These are phyloP conservation scores for Marmota flaviventris DNA, from an alignment of 2,113 vertebrate species.

Conservation along the genomic window DNA sequence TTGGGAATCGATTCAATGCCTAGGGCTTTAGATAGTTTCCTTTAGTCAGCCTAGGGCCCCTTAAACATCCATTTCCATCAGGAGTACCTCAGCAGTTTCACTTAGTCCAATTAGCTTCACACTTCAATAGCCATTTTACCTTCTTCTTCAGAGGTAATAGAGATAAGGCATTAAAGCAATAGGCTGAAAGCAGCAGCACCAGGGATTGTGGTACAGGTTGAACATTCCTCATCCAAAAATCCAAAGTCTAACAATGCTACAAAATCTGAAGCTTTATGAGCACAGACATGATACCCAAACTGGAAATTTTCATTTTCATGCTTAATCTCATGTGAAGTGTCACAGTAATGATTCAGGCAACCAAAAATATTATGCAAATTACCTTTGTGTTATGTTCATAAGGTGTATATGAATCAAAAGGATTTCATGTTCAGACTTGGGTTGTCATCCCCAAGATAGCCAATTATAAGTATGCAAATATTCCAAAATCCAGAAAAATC, in stretches of 20 bases:
- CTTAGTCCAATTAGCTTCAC: not conserved
- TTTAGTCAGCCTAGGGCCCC: not conserved
- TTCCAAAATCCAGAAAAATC: not conserved
- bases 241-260: not conserved
- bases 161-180: not conserved
- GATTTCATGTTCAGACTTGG: not conserved
- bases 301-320: not conserved
- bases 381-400: not conserved
- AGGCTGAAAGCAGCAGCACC: not conserved
- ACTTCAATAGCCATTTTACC: not conserved
- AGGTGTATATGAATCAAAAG: not conserved
- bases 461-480: not conserved
- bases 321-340: not conserved
- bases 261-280: not conserved
- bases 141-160: not conserved
- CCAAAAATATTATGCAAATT: not conserved
- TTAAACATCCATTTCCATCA: not conserved
- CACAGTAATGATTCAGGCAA: not conserved
- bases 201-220: not conserved
- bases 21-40: not conserved
- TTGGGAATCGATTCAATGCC: slow-evolving; percentile 24
- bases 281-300: not conserved
- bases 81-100: not conserved
- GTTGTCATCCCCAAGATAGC: not conserved
- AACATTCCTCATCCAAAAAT: not conserved